Conservation (phyloP, 2,113 vertebrate species). For the Psammodynastes pulverulentus region DNA sequence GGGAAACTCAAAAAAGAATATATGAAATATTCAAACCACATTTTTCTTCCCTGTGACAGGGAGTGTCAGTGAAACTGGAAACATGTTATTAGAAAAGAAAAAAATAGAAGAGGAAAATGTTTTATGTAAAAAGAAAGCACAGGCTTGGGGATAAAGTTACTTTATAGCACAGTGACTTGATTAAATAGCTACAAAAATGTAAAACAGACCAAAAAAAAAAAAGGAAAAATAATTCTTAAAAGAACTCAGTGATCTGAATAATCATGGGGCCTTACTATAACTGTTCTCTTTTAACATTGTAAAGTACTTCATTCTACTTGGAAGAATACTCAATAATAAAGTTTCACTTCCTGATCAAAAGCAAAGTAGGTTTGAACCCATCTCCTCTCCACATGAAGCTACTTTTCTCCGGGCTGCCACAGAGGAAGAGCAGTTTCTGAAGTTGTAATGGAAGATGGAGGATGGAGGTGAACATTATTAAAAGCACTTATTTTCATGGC, state of each 20-base stretch:
- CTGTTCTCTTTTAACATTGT: neutral
- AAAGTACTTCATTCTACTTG: neutral
- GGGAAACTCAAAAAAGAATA: neutral
- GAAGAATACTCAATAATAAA: neutral
- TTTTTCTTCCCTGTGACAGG: neutral
- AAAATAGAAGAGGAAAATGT: neutral
- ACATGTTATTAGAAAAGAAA: neutral
- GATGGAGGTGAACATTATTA: neutral
- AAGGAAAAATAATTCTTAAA: neutral
- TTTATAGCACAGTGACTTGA: neutral
- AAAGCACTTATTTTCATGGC: neutral
- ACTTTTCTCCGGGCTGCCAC: neutral
- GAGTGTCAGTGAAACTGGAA: slow-evolving; percentile 11
- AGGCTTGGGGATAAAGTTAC: neutral
- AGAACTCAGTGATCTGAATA: neutral
- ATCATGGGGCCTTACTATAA: neutral
- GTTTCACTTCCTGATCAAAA: slow-evolving; percentile 11
- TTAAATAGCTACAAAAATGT: accelerated
- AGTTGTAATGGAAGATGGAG: neutral
- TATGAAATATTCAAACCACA: slow-evolving; percentile 1
- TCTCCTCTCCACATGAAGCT: neutral
- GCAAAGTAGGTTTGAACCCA: neutral
- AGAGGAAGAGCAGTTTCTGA: neutral
- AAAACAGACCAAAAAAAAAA: neutral
- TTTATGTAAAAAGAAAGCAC: neutral